phyloP scores from a whole-genome alignment of 2,113 vertebrate genomes.

The Orientallactaga bullata region DNA sequence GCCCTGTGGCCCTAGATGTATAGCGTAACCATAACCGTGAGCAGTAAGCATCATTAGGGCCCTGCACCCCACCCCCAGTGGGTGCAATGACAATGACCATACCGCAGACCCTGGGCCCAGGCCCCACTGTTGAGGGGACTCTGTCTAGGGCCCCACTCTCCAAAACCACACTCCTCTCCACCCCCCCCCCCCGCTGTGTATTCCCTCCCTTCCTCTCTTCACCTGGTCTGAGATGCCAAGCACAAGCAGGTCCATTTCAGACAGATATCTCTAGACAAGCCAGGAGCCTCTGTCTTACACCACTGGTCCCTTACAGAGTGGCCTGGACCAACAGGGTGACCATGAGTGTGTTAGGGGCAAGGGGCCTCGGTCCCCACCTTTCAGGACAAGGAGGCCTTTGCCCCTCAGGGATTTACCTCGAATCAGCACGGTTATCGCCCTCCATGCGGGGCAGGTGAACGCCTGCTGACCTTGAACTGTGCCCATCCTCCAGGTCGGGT shows the following conservation, averaged over 20 bases:
- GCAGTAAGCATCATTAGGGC: too few species aligned
- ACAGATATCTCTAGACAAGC: neutral
- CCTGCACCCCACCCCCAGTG: fast-evolving
- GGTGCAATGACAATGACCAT: neutral
- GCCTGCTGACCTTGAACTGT: conserved; percentile 68
- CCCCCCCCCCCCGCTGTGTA: neutral
- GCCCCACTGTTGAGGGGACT: neutral
- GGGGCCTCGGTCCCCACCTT: conserved; percentile 41
- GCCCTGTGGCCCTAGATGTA: neutral
- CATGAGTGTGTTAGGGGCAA: neutral
- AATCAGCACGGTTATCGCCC: conserved; percentile 53
- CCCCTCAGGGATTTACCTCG: too few species aligned
- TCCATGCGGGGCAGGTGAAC: conserved; percentile 41
- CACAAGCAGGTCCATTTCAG: neutral
- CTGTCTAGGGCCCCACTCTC: neutral
- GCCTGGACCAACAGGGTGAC: conserved; percentile 68
- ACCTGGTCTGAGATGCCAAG: neutral
- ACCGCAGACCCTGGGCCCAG: too few species aligned
- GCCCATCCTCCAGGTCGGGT: neutral
- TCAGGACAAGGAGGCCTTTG: conserved; percentile 61
- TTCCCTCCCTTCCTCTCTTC: neutral
- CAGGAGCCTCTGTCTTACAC: neutral
- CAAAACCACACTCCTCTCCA: neutral
- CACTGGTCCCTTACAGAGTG: neutral
- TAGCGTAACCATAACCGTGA: neutral